Evolutionary conservation across 2,113 vertebrate genomes (phyloP), one percentile per base, ranked within the genome.

Genomic region (Candoia aspera): DNA sequence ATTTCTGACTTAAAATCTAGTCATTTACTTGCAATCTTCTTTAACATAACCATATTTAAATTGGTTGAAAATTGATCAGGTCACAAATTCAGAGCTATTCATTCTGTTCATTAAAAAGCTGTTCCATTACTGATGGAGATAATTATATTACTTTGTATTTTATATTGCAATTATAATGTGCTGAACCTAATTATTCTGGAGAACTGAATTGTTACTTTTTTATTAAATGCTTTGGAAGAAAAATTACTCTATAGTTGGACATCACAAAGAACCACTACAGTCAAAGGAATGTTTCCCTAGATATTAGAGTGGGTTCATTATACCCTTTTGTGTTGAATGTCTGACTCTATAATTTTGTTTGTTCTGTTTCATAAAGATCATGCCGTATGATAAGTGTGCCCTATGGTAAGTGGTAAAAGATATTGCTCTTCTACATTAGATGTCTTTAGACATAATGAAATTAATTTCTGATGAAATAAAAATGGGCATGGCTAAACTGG

Each of bases 141-240:
- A 33, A 83, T 68, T 89, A 54, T 29, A 89, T 68, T 90, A 57
- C 12, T 83, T 57, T 57, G 68, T 83, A 90, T 42, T 83, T 83
- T 42, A 58, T 42, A 57, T 26, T 46, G 6, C 57, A 90, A 58
- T 42, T 58, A 33, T 58, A 90, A 83, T 90, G 54, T 46, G 33
- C 11, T 57, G 68, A 15, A 83, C 23, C 54, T 58, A 37, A 83
- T 83, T 83, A 90, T 24, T 55, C 21, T n/a, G 57, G 53, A 90
- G 83, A 11, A 83, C 33, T 83, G 29, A 4, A 53, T 79, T 49
- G n/a, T 37, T 79, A 90, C 64, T 58, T 90, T 90, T 90, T 90
- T 37, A 90, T 55, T 83, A 90, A 90, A 42, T 79, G 89, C 15
- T 46, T 57, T 42, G 57, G 53, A 84, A 58, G 68, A 33, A 46